These are phyloP conservation scores for Epirrhoe alternata DNA, from an alignment of 2,888 invertebrate genomes.

Conservation along the genomic window DNA sequence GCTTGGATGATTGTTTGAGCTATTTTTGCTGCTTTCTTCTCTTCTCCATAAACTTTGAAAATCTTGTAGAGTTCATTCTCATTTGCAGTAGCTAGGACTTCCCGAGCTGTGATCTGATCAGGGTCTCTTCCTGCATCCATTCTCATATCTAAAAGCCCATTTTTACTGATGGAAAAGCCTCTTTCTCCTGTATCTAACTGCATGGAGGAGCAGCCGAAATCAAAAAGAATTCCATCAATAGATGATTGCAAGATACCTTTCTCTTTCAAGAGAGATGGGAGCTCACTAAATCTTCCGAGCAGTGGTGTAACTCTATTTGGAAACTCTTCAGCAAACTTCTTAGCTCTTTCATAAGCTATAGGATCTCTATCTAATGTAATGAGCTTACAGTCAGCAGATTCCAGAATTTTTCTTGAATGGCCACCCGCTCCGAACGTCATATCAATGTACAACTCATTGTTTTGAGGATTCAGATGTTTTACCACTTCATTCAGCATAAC, in stretches of 20 bases:
- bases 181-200: slow-evolving; percentile 93
- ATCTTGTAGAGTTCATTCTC: slow-evolving; percentile 93
- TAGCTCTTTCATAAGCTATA: slow-evolving; percentile 88
- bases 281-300: slow-evolving; percentile 94
- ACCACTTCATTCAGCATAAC: slow-evolving; percentile 91
- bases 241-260: slow-evolving; percentile 86
- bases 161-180: slow-evolving; percentile 93
- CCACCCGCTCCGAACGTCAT: slow-evolving; percentile 99
- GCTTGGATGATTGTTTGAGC: slow-evolving; percentile 95
- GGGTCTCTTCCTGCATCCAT: slow-evolving; percentile 93
- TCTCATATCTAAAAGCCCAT: slow-evolving; percentile 97
- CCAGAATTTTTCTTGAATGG: slow-evolving; percentile 91
- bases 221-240: slow-evolving; percentile 95
- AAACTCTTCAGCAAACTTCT: slow-evolving; percentile 87
- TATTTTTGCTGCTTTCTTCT: slow-evolving; percentile 93
- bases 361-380: slow-evolving; percentile 96
- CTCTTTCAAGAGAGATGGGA: slow-evolving; percentile 87
- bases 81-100: slow-evolving; percentile 92
- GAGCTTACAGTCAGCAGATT: slow-evolving; percentile 87
- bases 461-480: slow-evolving; percentile 86
- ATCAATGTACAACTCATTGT: slow-evolving; percentile 90
- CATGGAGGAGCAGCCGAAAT: slow-evolving; percentile 98
- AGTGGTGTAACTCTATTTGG: slow-evolving; percentile 91
- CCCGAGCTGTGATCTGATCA: slow-evolving; percentile 92
- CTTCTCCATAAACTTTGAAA: slow-evolving; percentile 96